Evolutionary conservation across 2,113 vertebrate genomes (phyloP).

Genomic region (Aix galericulata): DNA sequence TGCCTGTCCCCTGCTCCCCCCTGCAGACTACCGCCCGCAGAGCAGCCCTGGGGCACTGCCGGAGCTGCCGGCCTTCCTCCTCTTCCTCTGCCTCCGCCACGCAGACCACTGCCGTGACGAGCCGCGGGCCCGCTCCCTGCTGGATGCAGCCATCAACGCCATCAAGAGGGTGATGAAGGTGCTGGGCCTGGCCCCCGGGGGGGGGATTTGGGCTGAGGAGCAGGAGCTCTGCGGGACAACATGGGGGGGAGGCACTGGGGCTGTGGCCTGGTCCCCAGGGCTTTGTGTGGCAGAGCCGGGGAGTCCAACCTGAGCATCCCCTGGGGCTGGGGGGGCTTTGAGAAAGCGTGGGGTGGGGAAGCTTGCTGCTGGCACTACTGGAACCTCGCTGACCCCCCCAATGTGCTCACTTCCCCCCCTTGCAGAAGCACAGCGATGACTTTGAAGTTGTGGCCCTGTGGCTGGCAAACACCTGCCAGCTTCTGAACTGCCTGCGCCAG

Average conservation of each 20-base stretch:
- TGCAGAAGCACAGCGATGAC: conserved; percentile 75
- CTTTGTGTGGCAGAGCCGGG: accelerated
- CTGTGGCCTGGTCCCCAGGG: neutral
- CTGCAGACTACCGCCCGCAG: conserved; percentile 76
- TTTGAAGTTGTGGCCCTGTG: conserved; percentile 73
- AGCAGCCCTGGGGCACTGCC: conserved; percentile 61
- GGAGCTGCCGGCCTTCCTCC: conserved; percentile 74
- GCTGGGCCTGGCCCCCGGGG: neutral
- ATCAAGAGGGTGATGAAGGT: conserved; percentile 83
- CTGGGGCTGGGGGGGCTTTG: accelerated
- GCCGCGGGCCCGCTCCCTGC: conserved; percentile 55
- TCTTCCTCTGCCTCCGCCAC: conserved; percentile 81
- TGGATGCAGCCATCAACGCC: conserved; percentile 51
- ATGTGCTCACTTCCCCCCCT: neutral
- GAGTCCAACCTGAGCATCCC: neutral
- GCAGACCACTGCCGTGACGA: conserved; percentile 68
- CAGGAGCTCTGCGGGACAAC: neutral
- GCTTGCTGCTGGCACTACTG: accelerated
- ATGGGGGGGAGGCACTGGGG: neutral
- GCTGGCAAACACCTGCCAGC: conserved; percentile 77
- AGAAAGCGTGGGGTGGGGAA: accelerated
- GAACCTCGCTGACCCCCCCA: neutral
- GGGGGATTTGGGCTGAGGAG: neutral
- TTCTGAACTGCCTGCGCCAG: conserved; percentile 79
- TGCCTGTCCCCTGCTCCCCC: neutral